phyloP scores from a whole-genome alignment of 2,797 vertebrate genomes.

The Tenualosa thibaudeaui region DNA sequence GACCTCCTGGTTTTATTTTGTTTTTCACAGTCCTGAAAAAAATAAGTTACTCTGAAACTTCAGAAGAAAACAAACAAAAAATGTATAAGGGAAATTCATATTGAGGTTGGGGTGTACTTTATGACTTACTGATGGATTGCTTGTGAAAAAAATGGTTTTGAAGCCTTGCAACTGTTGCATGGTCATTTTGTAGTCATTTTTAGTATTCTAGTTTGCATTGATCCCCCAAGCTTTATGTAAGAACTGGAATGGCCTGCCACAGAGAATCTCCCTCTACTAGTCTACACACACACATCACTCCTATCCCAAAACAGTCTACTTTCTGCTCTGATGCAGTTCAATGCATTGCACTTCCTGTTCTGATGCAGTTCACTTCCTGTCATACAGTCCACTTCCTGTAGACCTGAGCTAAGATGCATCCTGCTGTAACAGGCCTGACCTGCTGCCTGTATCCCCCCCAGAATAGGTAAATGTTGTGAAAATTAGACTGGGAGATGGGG shows the following conservation, averaged over 20 bases:
- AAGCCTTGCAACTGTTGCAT: slow-evolving; percentile 31
- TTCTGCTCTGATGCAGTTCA: neutral
- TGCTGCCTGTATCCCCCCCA: no score
- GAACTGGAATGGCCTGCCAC: neutral
- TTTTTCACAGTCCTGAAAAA: slow-evolving; percentile 17
- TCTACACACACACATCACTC: neutral
- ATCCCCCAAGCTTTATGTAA: neutral
- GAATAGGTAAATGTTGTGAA: no score
- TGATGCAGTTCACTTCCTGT: neutral
- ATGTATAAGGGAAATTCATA: neutral
- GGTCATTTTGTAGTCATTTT: slow-evolving; percentile 34
- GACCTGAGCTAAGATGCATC: neutral
- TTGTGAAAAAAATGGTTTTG: slow-evolving; percentile 25
- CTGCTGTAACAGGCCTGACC: no score
- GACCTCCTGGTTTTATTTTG: slow-evolving; percentile 7
- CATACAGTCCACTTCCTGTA: neutral
- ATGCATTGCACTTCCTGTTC: neutral
- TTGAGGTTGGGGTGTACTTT: slow-evolving; percentile 30
- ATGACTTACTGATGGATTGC: slow-evolving; percentile 4
- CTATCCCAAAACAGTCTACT: neutral
- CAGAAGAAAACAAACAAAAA: slow-evolving; percentile 21
- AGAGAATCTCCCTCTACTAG: neutral
- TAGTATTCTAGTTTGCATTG: neutral
- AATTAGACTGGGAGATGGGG: no score
- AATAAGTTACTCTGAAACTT: slow-evolving; percentile 13